Evolutionary conservation across 2,888 invertebrate species (phyloP).

Genomic region (Drosophila mimetica): DNA sequence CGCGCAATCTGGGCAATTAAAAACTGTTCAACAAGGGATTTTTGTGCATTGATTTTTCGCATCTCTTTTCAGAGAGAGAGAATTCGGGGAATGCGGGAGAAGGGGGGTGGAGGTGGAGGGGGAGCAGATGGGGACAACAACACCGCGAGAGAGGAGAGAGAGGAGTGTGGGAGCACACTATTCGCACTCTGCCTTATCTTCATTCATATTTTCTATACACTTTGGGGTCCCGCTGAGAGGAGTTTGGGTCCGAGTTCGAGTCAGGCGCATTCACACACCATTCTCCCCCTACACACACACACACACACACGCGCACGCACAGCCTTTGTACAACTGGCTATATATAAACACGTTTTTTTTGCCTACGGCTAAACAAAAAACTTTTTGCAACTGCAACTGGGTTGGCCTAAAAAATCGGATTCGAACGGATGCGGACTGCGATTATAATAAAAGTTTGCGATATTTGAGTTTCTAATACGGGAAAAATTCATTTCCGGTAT

Average conservation of each 20-base stretch:
- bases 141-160: constrained; percentile 7
- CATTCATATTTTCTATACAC: constrained; percentile 80
- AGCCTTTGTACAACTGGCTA: constrained; percentile 46
- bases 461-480: constrained; percentile 59
- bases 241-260: constrained; percentile 45
- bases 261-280: constrained; percentile 64
- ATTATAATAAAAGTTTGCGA: constrained; percentile 55
- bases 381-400: constrained; percentile 29
- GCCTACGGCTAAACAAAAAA: constrained; percentile 30
- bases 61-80: constrained; percentile 5
- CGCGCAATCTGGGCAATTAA: constrained; percentile 50
- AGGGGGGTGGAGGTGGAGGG: constrained; percentile 28
- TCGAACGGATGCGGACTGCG: constrained; percentile 47
- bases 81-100: background rate
- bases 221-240: constrained; percentile 59
- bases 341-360: constrained; percentile 65
- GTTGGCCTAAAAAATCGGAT: constrained; percentile 46
- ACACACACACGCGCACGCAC: constrained; percentile 21
- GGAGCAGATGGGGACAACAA: constrained; percentile 12
- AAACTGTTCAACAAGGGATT: constrained; percentile 42
- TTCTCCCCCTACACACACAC: constrained; percentile 7
- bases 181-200: constrained; percentile 61
- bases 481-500: constrained; percentile 70
- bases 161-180: constrained; percentile 34
- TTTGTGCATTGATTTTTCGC: constrained; percentile 68